phyloP scores from a whole-genome alignment of 2,888 invertebrate genomes.

The Euproctis similis region DNA sequence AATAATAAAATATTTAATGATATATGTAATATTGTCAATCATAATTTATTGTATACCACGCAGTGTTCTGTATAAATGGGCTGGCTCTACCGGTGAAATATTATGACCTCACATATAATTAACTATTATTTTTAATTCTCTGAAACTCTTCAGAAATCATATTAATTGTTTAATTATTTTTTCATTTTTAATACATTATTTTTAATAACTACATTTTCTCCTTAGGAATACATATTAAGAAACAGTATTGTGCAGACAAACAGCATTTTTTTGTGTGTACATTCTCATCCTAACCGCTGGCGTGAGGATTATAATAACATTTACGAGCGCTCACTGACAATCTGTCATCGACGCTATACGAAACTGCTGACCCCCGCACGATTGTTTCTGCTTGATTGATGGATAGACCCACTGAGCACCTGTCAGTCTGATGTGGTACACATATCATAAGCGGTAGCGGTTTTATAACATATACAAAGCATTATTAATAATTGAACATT shows the following conservation, averaged over 20 bases:
- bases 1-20: too few relatives aligned
- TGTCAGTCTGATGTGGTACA: conserved; percentile 26
- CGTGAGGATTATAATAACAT: conserved; percentile 1
- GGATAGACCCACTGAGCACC: conserved; percentile 37
- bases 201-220: not conserved
- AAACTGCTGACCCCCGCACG: conserved; percentile 35
- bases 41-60: too few relatives aligned
- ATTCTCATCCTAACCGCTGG: conserved; percentile 1
- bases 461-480: too few relatives aligned
- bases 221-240: too few relatives aligned
- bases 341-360: conserved; percentile 48
- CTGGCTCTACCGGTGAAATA: too few relatives aligned
- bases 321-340: conserved; percentile 37
- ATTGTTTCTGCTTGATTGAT: conserved; percentile 49
- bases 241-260: too few relatives aligned
- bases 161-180: not conserved
- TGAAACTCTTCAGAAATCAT: too few relatives aligned
- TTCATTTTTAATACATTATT: not conserved
- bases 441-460: conserved; percentile 20
- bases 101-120: too few relatives aligned
- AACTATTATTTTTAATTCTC: too few relatives aligned
- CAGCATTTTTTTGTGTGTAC: not conserved
- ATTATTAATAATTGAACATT: too few relatives aligned
- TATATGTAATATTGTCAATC: too few relatives aligned
- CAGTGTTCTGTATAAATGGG: too few relatives aligned